Conservation (phyloP, 2,888 invertebrate genomes). For the Carpatolechia fugitivella region DNA sequence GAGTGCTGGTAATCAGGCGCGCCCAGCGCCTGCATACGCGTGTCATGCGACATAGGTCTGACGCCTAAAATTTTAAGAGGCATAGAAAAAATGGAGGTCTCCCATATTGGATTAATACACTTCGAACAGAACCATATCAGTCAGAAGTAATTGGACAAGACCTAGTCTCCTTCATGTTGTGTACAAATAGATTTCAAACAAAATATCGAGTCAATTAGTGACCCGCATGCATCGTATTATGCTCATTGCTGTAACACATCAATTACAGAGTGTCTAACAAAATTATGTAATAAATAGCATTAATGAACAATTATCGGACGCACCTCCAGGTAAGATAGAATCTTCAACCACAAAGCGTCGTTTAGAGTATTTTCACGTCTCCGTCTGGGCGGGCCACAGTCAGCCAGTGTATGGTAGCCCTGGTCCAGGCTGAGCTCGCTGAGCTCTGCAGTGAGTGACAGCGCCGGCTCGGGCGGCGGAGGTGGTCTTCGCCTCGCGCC, state of each 20-base stretch:
- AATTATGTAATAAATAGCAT: no score
- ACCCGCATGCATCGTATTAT: no score
- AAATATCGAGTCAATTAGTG: no score
- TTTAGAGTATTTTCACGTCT: slow-evolving; percentile 60
- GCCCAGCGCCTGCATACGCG: slow-evolving; percentile 70
- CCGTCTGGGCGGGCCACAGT: slow-evolving; percentile 79
- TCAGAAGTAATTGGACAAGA: no score
- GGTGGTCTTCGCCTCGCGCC: slow-evolving; percentile 64
- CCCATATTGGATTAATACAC: no score
- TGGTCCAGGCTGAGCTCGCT: slow-evolving; percentile 85
- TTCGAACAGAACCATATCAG: no score
- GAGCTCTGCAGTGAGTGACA: slow-evolving; percentile 67
- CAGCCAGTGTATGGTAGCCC: slow-evolving; percentile 88
- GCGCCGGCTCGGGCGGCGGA: slow-evolving; percentile 67
- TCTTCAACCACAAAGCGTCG: slow-evolving; percentile 66
- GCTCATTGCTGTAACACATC: no score
- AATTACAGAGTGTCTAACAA: no score
- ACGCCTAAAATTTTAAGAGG: slow-evolving; percentile 64
- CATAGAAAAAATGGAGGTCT: no score
- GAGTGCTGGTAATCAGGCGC: slow-evolving; percentile 52
- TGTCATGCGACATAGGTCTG: slow-evolving; percentile 77
- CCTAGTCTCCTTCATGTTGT: no score
- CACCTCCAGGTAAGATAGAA: slow-evolving; percentile 67
- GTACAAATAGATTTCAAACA: no score
- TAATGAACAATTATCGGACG: no score